phyloP scores from a whole-genome alignment of 2,113 vertebrate genomes.

The Tringa solitaria region DNA sequence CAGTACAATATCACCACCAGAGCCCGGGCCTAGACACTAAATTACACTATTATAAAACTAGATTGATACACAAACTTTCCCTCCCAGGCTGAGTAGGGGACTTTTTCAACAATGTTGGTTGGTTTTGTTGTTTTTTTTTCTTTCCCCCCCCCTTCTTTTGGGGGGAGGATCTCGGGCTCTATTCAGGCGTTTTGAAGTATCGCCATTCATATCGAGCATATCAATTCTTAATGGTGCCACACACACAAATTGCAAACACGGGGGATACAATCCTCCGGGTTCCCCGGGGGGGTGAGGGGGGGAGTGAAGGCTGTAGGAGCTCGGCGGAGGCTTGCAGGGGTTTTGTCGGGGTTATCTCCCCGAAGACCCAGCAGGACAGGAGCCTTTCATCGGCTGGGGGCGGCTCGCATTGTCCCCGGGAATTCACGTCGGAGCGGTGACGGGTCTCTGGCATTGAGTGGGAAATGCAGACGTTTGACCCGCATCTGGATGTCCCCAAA shows the following conservation, averaged over 20 bases:
- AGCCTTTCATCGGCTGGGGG: neutral
- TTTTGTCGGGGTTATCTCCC: constrained; percentile 32
- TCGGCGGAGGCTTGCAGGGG: neutral
- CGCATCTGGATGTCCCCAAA: rapidly evolving
- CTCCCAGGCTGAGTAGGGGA: constrained; percentile 73
- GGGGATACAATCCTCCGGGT: neutral
- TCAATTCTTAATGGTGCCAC: constrained; percentile 62
- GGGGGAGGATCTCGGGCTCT: neutral
- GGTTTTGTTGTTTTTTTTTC: too few relatives aligned
- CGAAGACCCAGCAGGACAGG: constrained; percentile 4
- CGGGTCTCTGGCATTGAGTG: neutral
- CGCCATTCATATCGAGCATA: constrained; percentile 67
- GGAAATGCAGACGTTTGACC: neutral
- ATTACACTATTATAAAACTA: constrained; percentile 85
- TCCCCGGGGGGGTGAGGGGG: neutral
- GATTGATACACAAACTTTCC: constrained; percentile 76
- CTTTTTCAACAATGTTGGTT: constrained; percentile 66
- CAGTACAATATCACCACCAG: constrained; percentile 84
- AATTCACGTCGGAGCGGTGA: neutral
- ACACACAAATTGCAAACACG: constrained; percentile 29
- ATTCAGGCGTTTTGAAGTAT: constrained; percentile 50
- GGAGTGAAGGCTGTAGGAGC: neutral
- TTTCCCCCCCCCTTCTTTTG: neutral
- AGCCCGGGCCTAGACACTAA: constrained; percentile 81
- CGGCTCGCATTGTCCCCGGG: neutral